Percentiles rank a stretch among this genome's conserved stretches.
Conservation (phyloP, 2,797 vertebrate genomes). For the Myotis findleyi region DNA sequence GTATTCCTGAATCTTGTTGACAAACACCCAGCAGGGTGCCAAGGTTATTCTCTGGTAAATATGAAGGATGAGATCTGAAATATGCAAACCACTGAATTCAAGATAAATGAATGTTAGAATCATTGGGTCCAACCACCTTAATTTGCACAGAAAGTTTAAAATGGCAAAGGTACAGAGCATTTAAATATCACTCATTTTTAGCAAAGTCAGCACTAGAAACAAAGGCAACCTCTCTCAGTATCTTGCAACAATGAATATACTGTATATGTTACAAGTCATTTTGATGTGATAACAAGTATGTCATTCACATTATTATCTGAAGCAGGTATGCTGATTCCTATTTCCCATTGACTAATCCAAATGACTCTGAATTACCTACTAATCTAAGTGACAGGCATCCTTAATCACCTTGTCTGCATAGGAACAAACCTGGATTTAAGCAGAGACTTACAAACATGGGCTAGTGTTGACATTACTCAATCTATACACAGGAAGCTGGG, state of each 20-base stretch:
- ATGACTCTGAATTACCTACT: neutral
- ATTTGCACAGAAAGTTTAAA: slow-evolving; percentile 37
- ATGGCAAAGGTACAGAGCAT: neutral
- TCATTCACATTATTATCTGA: neutral
- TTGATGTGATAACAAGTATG: neutral
- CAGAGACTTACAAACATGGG: neutral
- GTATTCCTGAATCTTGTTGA: neutral
- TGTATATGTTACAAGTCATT: neutral
- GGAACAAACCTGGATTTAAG: neutral
- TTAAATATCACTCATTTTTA: neutral
- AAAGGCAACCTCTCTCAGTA: neutral
- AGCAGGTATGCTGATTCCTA: neutral
- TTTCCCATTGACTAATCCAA: neutral
- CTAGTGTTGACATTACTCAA: neutral
- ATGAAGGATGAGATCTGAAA: neutral
- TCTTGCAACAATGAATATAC: neutral
- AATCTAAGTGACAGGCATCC: neutral
- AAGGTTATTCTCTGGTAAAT: neutral
- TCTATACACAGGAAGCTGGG: neutral
- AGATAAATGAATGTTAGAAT: neutral
- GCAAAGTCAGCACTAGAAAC: neutral
- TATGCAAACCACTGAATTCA: neutral
- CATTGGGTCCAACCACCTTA: neutral
- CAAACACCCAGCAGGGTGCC: neutral
- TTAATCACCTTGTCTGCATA: neutral